Percentiles rank a stretch among this genome's conserved stretches.
These are phyloP conservation scores for Larimichthys crocea DNA, from an alignment of 2,113 vertebrate genomes.

Conservation along the genomic window DNA sequence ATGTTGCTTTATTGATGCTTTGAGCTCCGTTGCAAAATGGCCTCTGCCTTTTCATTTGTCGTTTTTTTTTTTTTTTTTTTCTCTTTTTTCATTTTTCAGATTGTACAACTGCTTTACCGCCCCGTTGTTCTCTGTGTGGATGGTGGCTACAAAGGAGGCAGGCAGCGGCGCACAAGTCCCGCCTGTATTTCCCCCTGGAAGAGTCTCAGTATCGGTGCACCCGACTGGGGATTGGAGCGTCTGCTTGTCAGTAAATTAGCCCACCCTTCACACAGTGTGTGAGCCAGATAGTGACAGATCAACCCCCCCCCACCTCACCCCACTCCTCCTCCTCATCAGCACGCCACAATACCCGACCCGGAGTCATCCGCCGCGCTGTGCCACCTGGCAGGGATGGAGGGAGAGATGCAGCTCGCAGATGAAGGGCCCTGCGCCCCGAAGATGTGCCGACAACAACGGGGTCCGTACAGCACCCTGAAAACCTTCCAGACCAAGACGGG, in stretches of 20 bases:
- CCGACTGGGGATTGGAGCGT: constrained; percentile 91
- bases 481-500: constrained; percentile 88
- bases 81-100: constrained; percentile 1
- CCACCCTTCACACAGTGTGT: constrained; percentile 74
- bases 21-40: constrained; percentile 67
- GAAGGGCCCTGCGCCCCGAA: constrained; percentile 90
- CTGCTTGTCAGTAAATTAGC: constrained; percentile 88
- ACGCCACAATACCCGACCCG: constrained; percentile 63
- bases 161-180: constrained; percentile 71
- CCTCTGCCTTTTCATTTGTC: constrained; percentile 59
- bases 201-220: constrained; percentile 65
- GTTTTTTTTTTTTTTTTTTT: not conserved
- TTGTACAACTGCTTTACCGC: constrained; percentile 41
- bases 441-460: constrained; percentile 91
- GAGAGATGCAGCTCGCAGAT: constrained; percentile 90
- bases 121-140: constrained; percentile 58
- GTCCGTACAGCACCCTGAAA: constrained; percentile 91
- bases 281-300: constrained; percentile 80
- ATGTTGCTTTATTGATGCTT: constrained; percentile 28
- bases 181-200: constrained; percentile 75
- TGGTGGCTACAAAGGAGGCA: constrained; percentile 65
- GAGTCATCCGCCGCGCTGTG: constrained; percentile 59
- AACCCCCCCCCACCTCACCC: constrained; percentile 12
- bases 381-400: constrained; percentile 86
- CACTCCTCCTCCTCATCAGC: constrained; percentile 41